Evolutionary conservation across 2,888 invertebrate species (phyloP).

Genomic region (Neocrepidodera transversa): DNA sequence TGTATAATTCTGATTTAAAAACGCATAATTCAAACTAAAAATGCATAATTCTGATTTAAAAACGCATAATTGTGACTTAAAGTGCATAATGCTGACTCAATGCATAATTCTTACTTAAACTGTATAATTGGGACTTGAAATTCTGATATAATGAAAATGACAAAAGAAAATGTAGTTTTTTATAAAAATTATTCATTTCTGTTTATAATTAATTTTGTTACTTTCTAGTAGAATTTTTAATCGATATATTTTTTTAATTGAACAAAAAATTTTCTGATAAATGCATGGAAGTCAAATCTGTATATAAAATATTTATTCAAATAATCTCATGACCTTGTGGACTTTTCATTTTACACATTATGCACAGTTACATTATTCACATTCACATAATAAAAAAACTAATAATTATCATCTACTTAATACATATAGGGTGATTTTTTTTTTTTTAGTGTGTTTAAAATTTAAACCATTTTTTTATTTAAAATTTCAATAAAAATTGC

Average conservation of each 20-base stretch:
- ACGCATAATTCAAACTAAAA: too few relatives aligned
- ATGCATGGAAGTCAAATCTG: constrained; percentile 54
- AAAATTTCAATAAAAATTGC: too few relatives aligned
- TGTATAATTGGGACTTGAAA: too few relatives aligned
- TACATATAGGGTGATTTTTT: not conserved
- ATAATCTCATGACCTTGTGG: constrained; percentile 26
- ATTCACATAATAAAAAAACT: not conserved
- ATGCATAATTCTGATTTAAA: too few relatives aligned
- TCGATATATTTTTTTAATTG: not conserved
- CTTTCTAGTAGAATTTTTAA: not conserved
- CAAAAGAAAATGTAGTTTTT: too few relatives aligned
- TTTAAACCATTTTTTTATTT: too few relatives aligned
- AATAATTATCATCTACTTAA: not conserved
- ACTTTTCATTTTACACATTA: constrained; percentile 28
- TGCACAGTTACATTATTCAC: not conserved
- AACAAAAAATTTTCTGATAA: too few relatives aligned
- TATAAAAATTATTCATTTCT: not conserved
- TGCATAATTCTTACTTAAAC: too few relatives aligned
- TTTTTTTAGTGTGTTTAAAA: not conserved
- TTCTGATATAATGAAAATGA: too few relatives aligned
- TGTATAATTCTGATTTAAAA: too few relatives aligned
- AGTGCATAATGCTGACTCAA: too few relatives aligned
- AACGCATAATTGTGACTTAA: too few relatives aligned
- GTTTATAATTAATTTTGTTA: not conserved
- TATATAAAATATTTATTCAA: constrained; percentile 31